Conservation (phyloP, 2,888 invertebrate genomes). For the Strigamia transsilvanica region DNA sequence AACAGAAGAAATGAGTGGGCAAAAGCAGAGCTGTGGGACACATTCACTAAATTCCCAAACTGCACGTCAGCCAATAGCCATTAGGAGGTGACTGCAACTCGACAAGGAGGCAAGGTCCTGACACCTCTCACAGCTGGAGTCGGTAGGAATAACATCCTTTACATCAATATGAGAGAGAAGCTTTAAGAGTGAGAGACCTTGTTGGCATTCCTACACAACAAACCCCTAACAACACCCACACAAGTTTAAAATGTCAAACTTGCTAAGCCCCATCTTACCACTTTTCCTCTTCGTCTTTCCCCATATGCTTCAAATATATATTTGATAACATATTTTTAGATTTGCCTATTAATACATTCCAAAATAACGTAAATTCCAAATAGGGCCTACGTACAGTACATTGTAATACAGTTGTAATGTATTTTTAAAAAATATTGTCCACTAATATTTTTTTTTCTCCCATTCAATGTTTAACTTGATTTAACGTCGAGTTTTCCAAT, state of each 20-base stretch:
- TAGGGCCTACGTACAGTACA: too few relatives aligned
- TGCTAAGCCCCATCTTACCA: neutral
- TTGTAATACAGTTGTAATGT: too few relatives aligned
- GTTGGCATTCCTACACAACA: slow-evolving; percentile 9
- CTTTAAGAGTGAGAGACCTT: neutral
- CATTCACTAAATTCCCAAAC: slow-evolving; percentile 32
- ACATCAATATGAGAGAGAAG: slow-evolving; percentile 18
- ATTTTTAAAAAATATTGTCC: too few relatives aligned
- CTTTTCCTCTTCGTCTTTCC: neutral
- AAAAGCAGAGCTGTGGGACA: slow-evolving; percentile 12
- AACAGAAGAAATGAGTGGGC: slow-evolving; percentile 1
- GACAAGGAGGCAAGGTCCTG: slow-evolving; percentile 6
- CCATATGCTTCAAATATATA: too few relatives aligned
- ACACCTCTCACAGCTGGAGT: slow-evolving; percentile 38
- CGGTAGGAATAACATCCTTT: slow-evolving; percentile 6
- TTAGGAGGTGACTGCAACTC: slow-evolving; percentile 1
- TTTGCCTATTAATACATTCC: too few relatives aligned
- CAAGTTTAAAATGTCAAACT: slow-evolving; percentile 32
- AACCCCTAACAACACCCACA: neutral
- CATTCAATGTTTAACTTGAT: slow-evolving; percentile 36
- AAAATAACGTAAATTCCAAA: too few relatives aligned
- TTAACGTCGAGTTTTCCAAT: neutral
- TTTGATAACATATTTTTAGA: too few relatives aligned
- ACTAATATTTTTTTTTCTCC: neutral
- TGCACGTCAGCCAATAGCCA: slow-evolving; percentile 29